These are phyloP conservation scores for Thamnaconus septentrionalis DNA, from an alignment of 2,113 vertebrate species.

Conservation along the genomic window DNA sequence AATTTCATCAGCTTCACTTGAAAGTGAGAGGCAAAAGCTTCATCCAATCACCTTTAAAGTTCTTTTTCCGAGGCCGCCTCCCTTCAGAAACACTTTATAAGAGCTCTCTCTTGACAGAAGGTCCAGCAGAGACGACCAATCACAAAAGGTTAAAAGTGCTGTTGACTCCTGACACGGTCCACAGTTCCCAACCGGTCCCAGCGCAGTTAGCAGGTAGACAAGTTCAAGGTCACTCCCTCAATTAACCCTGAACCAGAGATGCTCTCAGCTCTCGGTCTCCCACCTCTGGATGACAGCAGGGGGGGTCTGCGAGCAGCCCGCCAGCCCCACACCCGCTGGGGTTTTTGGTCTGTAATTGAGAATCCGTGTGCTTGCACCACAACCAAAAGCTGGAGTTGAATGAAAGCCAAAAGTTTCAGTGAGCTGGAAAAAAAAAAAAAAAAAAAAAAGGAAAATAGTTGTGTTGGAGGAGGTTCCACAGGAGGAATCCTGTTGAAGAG, in stretches of 20 bases:
- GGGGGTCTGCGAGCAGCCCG: too few species aligned
- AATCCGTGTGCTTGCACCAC: conserved; percentile 34
- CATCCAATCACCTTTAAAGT: too few species aligned
- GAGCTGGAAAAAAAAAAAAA: conserved; percentile 22
- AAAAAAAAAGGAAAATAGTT: conserved; percentile 26
- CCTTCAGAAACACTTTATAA: too few species aligned
- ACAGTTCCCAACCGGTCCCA: conserved; percentile 3
- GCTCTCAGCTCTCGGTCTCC: neutral
- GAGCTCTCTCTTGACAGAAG: too few species aligned
- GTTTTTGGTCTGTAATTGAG: conserved; percentile 38
- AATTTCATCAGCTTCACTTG: too few species aligned
- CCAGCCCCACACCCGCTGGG: too few species aligned
- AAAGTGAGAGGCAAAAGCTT: too few species aligned
- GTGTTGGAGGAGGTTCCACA: neutral
- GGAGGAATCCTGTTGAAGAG: neutral
- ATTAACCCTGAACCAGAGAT: conserved; percentile 45
- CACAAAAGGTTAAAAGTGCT: neutral
- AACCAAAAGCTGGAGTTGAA: conserved; percentile 27
- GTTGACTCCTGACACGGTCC: conserved; percentile 1
- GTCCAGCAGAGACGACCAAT: neutral
- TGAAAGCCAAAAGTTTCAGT: conserved; percentile 12
- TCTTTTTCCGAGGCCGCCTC: too few species aligned
- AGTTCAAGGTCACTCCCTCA: conserved; percentile 22
- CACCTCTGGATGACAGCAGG: too few species aligned
- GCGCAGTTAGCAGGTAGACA: conserved; percentile 11